Evolutionary conservation across 2,797 vertebrate species (phyloP), one percentile per base, ranked within the genome.

Genomic region (Anniella stebbinsi): DNA sequence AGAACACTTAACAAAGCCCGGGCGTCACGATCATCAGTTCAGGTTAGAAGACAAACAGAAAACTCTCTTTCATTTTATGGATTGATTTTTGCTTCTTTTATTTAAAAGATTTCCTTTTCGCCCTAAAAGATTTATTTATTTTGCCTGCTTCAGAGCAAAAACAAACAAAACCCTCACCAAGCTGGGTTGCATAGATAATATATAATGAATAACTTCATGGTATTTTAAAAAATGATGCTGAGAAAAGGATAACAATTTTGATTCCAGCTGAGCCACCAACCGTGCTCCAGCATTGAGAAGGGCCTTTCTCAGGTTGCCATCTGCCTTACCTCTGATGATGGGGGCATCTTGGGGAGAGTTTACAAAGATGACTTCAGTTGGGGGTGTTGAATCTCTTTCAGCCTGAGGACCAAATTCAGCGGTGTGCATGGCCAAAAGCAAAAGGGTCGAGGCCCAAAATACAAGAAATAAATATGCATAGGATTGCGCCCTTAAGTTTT

Each of bases 1-100:
- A 98, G 99, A 85, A 99, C 99, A 0, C 97, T 99, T 91, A 99
- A 99, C 97, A 98, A 98, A 95, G 98, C 98, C 60, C 95, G 97
- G 11, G 96, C 96, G 23, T 97, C 97, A 13, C 98, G 98, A 25
- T 98, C 97, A 0, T 98, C 98, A 0, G 97, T 99, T 88, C 98
- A 98, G 98, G 99, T 99, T 88, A 89, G 90, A 23, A 9, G 18
- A 63, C 54, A 0, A 1, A 0, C 4, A 9, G 30, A 17, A 63
- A 60, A 36, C 21, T 54, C 21, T 25, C 69, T 75, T 87, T 51
- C 33, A 3, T 33, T 17, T 21, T 60, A n/a, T 36, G 9, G 30
- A 54, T 51, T 57, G 28, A 28, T 41, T 30, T 33, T 38, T 45
- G 73, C 36, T 81, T 5, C n/a, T 28, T 87, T 23, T 4, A 41